These are phyloP conservation scores for Capitulum mitella DNA, from an alignment of 2,888 invertebrate genomes.

Conservation along the genomic window DNA sequence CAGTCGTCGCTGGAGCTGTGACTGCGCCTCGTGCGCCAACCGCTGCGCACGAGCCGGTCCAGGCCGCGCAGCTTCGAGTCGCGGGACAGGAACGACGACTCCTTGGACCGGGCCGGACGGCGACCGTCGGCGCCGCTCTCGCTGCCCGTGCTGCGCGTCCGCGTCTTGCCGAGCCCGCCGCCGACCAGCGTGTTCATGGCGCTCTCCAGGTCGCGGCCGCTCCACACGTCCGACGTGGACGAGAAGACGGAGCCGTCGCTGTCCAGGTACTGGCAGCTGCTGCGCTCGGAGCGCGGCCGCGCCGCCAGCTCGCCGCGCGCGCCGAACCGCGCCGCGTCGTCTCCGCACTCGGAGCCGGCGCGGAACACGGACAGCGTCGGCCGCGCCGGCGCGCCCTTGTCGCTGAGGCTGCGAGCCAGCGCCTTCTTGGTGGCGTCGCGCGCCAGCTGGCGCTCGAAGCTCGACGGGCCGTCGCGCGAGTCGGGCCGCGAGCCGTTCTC, in stretches of 20 bases:
- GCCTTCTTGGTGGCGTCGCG: constrained; percentile 32
- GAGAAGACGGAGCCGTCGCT: constrained; percentile 36
- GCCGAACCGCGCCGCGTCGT: constrained; percentile 34
- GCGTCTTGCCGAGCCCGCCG: constrained; percentile 26
- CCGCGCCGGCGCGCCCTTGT: constrained; percentile 41
- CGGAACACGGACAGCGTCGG: constrained; percentile 34
- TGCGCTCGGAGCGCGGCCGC: constrained; percentile 30
- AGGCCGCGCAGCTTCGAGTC: constrained; percentile 29
- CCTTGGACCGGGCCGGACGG: constrained; percentile 24
- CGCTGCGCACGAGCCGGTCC: constrained; percentile 27
- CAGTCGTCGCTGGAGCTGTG: constrained; percentile 32
- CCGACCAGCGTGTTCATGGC: constrained; percentile 26
- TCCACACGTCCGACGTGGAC: constrained; percentile 32
- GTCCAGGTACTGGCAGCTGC: constrained; percentile 36
- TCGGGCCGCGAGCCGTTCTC: constrained; percentile 28
- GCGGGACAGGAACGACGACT: constrained; percentile 28
- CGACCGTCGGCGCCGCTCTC: constrained; percentile 30
- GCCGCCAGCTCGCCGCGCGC: constrained; percentile 25
- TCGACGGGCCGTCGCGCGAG: constrained; percentile 30
- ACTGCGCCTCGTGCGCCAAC: constrained; percentile 34
- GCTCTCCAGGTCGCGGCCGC: constrained; percentile 25
- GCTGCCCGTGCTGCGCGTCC: constrained; percentile 27
- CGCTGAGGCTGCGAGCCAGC: constrained; percentile 41
- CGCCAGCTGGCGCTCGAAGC: constrained; percentile 34
- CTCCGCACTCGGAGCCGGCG: constrained; percentile 38